Base-by-base conservation (phyloP, 2,113 vertebrate genomes). In the Misgurnus mizolepis region DNA sequence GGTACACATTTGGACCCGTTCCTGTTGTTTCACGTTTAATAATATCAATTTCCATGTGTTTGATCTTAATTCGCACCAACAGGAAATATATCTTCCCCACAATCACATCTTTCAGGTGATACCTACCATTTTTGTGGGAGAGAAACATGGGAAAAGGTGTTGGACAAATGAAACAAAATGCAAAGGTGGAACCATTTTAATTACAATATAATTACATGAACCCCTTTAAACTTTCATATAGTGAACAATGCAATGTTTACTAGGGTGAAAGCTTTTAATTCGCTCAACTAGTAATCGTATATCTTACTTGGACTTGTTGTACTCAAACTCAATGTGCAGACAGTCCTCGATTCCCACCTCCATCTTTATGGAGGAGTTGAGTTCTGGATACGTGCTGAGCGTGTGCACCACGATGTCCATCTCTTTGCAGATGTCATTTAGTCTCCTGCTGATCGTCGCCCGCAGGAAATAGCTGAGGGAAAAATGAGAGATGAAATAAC, bases 301-400 rank as follows among this genome's bases (percentile, higher is more conserved):
- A 74, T 12, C 96, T 94, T 92, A 99, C 98, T 99, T 99, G 89
- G 97, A 99, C 86, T 99, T 99, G 90, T 99, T 99, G 85, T 99
- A 99, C 88, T 99, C 98, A 14, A 99, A 99, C 88, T 99, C 98
- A 7, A 99, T 99, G 91, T 99, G 98, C 69, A 99, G 94, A 84
- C 98, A 99, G 80, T 99, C 98, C 85, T 99, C 98, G 0, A 99
- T 99, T 18, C 98, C 98, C 45, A 99, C 98, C 83, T 99, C 98
- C 98, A 99, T 99, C 89, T 98, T 99, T 84, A 99, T 99, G 64
- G 98, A 99, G 18, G 97, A 98, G 89, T 98, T 99, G 87, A 99
- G 94, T 86, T 99, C 98, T 0, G 98, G 98, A 86, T 99, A 94
- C 0, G 97, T 99, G 91, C 98, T 99, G 76, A 99, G 88, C 0